A percentile compares a stretch with the other conserved stretches of the same genome.
phyloP scores from a whole-genome alignment of 2,113 vertebrate genomes.

The Dromiciops gliroides region DNA sequence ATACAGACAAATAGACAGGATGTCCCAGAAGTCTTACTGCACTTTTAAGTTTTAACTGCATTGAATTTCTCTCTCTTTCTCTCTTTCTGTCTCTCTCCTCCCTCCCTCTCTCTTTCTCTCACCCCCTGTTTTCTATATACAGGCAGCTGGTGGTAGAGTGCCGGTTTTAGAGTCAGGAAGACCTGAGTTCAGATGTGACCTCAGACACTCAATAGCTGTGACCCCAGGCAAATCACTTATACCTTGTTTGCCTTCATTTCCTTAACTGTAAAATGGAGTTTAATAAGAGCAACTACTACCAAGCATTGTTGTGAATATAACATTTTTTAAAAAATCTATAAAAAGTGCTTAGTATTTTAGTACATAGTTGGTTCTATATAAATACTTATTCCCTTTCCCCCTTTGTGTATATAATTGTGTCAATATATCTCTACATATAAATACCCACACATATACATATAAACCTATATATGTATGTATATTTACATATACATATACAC shows the following conservation, averaged over 20 bases:
- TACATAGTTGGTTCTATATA: neutral
- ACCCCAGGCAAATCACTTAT: neutral
- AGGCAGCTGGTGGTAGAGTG: neutral
- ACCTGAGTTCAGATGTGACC: neutral
- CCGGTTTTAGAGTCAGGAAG: neutral
- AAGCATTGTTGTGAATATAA: neutral
- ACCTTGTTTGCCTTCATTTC: neutral
- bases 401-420: neutral
- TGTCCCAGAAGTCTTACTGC: neutral
- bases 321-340: neutral
- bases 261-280: neutral
- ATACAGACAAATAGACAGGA: neutral
- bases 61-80: neutral
- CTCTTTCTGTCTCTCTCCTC: too few species aligned
- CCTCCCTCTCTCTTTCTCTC: too few species aligned
- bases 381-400: neutral
- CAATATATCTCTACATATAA: too few species aligned
- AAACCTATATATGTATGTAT: neutral
- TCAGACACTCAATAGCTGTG: neutral
- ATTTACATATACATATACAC: neutral
- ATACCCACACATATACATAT: too few species aligned
- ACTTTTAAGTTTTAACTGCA: neutral
- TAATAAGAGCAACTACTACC: neutral
- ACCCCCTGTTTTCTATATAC: neutral
- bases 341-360: neutral